phyloP scores from a whole-genome alignment of 2,888 invertebrate species.

The Acanthosepion esculentum region DNA sequence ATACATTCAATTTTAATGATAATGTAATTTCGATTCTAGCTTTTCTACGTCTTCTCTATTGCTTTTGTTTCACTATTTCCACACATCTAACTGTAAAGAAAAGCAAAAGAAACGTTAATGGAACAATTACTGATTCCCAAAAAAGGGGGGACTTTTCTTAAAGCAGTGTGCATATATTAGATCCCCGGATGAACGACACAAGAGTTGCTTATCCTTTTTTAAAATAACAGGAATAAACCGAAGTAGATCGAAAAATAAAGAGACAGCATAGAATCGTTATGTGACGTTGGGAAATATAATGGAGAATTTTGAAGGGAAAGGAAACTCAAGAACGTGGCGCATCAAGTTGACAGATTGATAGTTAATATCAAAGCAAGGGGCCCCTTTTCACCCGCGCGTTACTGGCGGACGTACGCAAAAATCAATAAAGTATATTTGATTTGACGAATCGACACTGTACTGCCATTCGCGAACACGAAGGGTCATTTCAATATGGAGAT shows the following conservation, averaged over 20 bases:
- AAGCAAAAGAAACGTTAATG: too few species aligned
- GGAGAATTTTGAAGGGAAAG: not conserved
- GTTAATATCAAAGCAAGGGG: not conserved
- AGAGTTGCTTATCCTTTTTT: too few species aligned
- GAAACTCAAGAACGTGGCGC: not conserved
- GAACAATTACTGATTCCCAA: too few species aligned
- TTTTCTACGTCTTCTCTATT: too few species aligned
- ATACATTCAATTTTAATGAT: too few species aligned
- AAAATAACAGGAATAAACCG: not conserved
- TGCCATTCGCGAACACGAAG: not conserved
- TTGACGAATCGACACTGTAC: slow-evolving; percentile 11
- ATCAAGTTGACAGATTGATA: not conserved
- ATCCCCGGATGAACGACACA: too few species aligned
- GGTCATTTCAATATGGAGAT: slow-evolving; percentile 20
- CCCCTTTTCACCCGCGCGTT: not conserved
- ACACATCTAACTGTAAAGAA: too few species aligned
- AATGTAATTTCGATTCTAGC: too few species aligned
- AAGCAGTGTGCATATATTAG: too few species aligned
- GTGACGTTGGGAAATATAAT: not conserved
- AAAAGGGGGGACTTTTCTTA: too few species aligned
- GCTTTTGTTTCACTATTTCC: too few species aligned
- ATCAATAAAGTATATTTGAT: slow-evolving; percentile 33
- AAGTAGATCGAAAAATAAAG: not conserved
- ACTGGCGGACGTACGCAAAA: not conserved
- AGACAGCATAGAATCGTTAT: not conserved